Percentiles rank a stretch among this genome's conserved stretches.
phyloP scores from a whole-genome alignment of 2,888 invertebrate genomes.

The Antheraea yamamai region DNA sequence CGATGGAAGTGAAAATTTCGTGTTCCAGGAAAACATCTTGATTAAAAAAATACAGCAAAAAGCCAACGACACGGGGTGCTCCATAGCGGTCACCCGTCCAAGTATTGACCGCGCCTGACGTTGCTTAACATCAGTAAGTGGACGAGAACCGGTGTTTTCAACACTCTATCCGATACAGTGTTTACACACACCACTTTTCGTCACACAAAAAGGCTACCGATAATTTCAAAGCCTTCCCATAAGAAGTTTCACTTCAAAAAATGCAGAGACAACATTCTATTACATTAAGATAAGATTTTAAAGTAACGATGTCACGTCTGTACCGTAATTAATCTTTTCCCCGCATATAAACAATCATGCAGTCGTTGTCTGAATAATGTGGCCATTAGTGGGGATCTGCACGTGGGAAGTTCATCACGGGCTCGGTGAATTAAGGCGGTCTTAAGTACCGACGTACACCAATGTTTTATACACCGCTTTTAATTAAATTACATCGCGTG shows the following conservation, averaged over 20 bases:
- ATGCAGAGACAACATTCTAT: neutral
- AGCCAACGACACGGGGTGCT: no score
- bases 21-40: no score
- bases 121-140: no score
- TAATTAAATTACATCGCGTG: slow-evolving; percentile 76
- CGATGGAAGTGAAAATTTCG: no score
- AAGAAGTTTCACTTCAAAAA: neutral
- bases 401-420: slow-evolving; percentile 63
- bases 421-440: slow-evolving; percentile 55
- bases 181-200: no score
- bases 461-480: slow-evolving; percentile 65
- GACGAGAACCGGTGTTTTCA: no score
- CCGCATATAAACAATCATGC: slow-evolving; percentile 49
- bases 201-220: no score
- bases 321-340: slow-evolving; percentile 19
- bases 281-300: neutral
- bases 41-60: no score
- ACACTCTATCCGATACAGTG: no score
- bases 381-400: slow-evolving; percentile 53
- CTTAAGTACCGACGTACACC: slow-evolving; percentile 59
- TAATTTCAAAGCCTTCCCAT: no score
- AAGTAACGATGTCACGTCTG: slow-evolving; percentile 16
- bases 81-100: no score
- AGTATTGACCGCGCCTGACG: no score
- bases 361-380: slow-evolving; percentile 57